phyloP scores from a whole-genome alignment of 2,797 vertebrate genomes.

The Sebastes dallii region DNA sequence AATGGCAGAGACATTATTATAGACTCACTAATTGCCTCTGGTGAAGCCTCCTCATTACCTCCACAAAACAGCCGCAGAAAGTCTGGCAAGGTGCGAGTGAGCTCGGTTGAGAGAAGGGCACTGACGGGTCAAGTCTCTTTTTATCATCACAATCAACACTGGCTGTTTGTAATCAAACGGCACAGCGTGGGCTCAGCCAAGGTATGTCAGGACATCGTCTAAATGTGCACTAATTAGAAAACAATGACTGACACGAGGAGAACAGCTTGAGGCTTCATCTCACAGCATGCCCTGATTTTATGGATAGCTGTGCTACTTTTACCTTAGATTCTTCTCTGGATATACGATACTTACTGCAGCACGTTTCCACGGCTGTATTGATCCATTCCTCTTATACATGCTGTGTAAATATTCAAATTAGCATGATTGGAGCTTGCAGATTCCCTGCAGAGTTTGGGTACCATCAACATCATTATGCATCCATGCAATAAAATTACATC shows the following conservation, averaged over 20 bases:
- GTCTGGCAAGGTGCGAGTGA: constrained; percentile 17
- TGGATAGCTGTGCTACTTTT: constrained; percentile 23
- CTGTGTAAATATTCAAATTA: constrained; percentile 10
- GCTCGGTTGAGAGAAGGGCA: constrained; percentile 11
- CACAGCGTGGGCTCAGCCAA: constrained; percentile 46
- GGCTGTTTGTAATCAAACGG: constrained; percentile 59
- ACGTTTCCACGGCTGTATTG: background rate
- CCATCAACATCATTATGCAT: background rate
- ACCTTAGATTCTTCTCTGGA: background rate
- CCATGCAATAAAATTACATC: background rate
- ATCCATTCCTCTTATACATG: background rate
- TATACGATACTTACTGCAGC: background rate
- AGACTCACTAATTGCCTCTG: constrained; percentile 58
- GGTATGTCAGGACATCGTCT: constrained; percentile 50
- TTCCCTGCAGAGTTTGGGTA: background rate
- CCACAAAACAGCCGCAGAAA: constrained; percentile 38
- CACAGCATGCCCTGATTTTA: constrained; percentile 29
- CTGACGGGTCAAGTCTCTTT: constrained; percentile 49
- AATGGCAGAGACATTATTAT: constrained; percentile 37
- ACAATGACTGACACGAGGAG: constrained; percentile 58
- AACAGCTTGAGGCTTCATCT: constrained; percentile 54
- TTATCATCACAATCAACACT: constrained; percentile 54
- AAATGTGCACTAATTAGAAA: constrained; percentile 65
- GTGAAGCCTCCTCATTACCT: constrained; percentile 61
- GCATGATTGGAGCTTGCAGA: background rate